Percentiles rank a stretch among this genome's conserved stretches.
Conservation (phyloP, 2,113 vertebrate species). For the Rhinopomastus cyanomelas region DNA sequence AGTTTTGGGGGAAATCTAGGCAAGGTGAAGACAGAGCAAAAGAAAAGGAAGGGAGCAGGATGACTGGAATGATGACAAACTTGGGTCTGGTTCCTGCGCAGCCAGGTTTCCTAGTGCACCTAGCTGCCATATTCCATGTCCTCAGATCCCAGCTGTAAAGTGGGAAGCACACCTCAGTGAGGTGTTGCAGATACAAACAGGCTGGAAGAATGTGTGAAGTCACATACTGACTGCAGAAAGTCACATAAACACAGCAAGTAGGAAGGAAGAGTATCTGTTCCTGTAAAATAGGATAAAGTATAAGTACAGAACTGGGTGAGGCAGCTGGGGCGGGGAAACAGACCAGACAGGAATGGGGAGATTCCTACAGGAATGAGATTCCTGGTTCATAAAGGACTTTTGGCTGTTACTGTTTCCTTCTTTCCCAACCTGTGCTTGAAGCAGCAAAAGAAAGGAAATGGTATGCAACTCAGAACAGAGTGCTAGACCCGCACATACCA, state of each 20-base stretch:
- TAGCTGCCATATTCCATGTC: not conserved
- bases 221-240: not conserved
- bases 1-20: not conserved
- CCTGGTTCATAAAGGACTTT: constrained; percentile 48
- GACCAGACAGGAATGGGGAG: constrained; percentile 69
- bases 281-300: constrained; percentile 17
- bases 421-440: constrained; percentile 4
- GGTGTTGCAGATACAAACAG: not conserved
- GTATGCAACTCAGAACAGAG: not conserved
- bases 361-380: constrained; percentile 67
- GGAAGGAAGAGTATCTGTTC: constrained; percentile 20
- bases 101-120: not conserved
- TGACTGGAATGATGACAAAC: not conserved
- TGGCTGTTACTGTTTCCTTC: constrained; percentile 43
- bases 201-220: not conserved
- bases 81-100: not conserved
- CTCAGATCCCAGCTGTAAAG: not conserved
- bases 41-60: not conserved
- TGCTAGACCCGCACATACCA: not conserved
- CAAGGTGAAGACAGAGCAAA: not conserved
- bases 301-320: constrained; percentile 13
- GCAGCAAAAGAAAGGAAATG: not conserved
- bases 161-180: not conserved
- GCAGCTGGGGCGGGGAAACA: constrained; percentile 51
- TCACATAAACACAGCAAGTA: not conserved